phyloP scores from a whole-genome alignment of 2,797 vertebrate genomes.

The Neosilurus mollespiculum region DNA sequence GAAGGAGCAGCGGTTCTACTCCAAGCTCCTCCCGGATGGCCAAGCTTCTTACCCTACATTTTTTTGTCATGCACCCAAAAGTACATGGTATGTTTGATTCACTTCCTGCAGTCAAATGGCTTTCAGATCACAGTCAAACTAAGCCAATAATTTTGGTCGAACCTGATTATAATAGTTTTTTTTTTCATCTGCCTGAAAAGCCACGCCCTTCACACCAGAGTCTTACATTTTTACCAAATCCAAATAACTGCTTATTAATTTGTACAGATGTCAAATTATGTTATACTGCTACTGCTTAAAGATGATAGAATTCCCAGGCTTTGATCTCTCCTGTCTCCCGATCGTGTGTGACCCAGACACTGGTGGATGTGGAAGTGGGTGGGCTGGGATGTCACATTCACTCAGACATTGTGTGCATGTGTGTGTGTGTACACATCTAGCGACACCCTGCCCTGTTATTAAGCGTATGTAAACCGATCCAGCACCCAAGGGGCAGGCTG shows the following conservation, averaged over 20 bases:
- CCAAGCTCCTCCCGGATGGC: too few relatives aligned
- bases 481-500: conserved; percentile 59
- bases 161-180: not conserved
- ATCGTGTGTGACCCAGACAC: conserved; percentile 20
- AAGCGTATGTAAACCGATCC: conserved; percentile 69
- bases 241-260: not conserved
- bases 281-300: not conserved
- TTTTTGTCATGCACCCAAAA: not conserved
- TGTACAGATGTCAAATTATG: not conserved
- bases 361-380: conserved; percentile 31
- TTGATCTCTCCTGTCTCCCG: not conserved
- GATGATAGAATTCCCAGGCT: not conserved
- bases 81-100: not conserved
- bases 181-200: not conserved
- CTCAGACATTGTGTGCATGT: conserved; percentile 26
- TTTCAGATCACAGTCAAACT: not conserved
- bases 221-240: not conserved
- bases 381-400: conserved; percentile 43
- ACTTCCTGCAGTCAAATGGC: not conserved
- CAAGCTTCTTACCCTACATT: too few relatives aligned
- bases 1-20: too few relatives aligned
- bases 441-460: conserved; percentile 57
- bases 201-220: too few relatives aligned
- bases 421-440: conserved; percentile 52
- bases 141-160: not conserved